Percentiles rank a stretch among this genome's conserved stretches.
These are phyloP conservation scores for Cherax destructor DNA, from an alignment of 1,140 invertebrate genomes.

Conservation along the genomic window DNA sequence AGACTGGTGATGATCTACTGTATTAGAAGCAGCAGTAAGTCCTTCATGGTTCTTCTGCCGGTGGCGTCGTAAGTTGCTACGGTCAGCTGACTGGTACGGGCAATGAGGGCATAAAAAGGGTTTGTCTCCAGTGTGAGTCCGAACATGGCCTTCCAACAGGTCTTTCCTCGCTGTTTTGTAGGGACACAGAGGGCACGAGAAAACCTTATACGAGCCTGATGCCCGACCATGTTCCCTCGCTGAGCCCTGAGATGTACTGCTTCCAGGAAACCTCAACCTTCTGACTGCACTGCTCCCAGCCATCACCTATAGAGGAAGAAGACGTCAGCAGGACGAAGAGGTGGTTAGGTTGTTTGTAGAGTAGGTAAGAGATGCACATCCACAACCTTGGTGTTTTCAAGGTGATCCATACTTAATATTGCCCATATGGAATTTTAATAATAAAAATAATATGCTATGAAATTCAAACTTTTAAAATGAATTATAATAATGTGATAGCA, in stretches of 20 bases:
- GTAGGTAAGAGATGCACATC: not conserved
- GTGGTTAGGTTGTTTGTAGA: conserved; percentile 6
- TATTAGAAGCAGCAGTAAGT: not conserved
- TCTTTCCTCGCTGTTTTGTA: conserved; percentile 59
- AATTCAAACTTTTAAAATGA: not conserved
- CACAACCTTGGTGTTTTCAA: not conserved
- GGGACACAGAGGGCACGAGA: conserved; percentile 44
- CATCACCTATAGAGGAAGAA: conserved; percentile 42
- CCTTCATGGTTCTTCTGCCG: conserved; percentile 34
- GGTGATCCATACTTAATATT: not conserved
- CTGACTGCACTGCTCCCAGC: conserved; percentile 15
- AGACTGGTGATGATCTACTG: not conserved
- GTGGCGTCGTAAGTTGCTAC: conserved; percentile 57
- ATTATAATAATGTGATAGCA: no score
- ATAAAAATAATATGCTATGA: not conserved
- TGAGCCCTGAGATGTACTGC: not conserved
- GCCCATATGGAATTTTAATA: not conserved
- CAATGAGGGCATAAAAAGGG: conserved; percentile 56
- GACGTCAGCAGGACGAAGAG: conserved; percentile 22
- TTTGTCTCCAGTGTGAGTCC: conserved; percentile 58
- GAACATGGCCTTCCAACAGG: conserved; percentile 51
- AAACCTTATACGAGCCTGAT: not conserved
- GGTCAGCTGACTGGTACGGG: conserved; percentile 50
- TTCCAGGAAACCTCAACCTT: conserved; percentile 2
- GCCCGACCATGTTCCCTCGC: not conserved